Percentiles rank a stretch among this genome's conserved stretches.
Conservation (phyloP, 2,797 vertebrate genomes). For the Neomorphus geoffroyi region DNA sequence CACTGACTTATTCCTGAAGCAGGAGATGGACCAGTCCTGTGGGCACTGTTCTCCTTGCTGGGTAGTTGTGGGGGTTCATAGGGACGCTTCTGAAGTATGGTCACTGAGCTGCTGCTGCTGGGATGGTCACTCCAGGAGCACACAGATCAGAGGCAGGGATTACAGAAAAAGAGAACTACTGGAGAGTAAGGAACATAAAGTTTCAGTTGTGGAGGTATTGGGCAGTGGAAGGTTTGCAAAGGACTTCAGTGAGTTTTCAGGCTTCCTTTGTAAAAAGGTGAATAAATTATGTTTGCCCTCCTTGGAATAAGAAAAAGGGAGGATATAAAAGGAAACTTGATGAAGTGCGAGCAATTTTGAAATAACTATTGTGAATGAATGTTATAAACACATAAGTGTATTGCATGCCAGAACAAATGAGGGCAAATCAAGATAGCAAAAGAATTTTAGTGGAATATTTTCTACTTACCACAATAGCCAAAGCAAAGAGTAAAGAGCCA, state of each 20-base stretch:
- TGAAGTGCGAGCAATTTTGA: not conserved
- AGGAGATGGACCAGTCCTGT: not conserved
- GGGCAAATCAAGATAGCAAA: not conserved
- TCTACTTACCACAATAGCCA: conserved; percentile 11
- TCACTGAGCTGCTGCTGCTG: not conserved
- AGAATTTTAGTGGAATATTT: conserved; percentile 11
- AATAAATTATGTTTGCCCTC: conserved; percentile 18
- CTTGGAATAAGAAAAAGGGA: not conserved
- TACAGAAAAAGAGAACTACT: not conserved
- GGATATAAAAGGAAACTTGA: not conserved
- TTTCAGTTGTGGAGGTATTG: not conserved
- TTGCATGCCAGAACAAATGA: not conserved
- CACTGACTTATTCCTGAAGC: not conserved
- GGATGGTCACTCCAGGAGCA: not conserved
- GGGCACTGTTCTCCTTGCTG: fast-evolving
- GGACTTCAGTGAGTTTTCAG: not conserved
- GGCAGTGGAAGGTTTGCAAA: not conserved
- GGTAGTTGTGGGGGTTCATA: not conserved
- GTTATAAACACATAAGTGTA: not conserved
- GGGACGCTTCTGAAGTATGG: not conserved
- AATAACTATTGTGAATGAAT: not conserved
- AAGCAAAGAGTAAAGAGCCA: not conserved
- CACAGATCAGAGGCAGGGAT: not conserved
- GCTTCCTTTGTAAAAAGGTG: not conserved
- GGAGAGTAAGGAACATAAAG: not conserved